Percentiles rank a stretch among this genome's conserved stretches.
phyloP scores from a whole-genome alignment of 2,888 invertebrate species.

The Lepeophtheirus nordmannii region DNA sequence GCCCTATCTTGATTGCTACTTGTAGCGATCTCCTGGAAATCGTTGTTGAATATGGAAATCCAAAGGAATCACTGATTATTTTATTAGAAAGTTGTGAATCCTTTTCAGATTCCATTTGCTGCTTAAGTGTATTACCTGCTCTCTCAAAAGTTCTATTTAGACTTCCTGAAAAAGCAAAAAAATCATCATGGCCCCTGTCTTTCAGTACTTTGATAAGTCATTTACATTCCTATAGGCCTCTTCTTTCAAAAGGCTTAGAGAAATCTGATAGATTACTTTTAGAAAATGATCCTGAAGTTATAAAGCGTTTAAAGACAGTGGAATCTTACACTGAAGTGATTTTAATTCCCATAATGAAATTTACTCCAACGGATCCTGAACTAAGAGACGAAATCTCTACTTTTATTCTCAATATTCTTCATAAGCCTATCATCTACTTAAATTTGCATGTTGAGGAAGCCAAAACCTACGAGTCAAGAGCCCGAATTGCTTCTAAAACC shows the following conservation, averaged over 20 bases:
- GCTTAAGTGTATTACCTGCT: neutral
- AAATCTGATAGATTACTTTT: neutral
- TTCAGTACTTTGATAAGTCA: conserved; percentile 1
- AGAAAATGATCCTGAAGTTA: neutral
- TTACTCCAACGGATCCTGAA: neutral
- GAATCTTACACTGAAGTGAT: neutral
- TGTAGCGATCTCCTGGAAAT: neutral
- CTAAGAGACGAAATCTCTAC: neutral
- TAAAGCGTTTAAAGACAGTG: neutral
- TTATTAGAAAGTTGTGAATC: neutral
- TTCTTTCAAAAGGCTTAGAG: neutral
- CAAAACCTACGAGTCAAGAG: neutral
- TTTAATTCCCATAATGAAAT: neutral
- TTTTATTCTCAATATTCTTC: neutral
- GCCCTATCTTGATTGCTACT: neutral
- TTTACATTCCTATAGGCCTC: neutral
- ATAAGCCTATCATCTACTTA: neutral
- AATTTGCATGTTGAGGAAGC: neutral
- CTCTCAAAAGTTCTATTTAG: neutral
- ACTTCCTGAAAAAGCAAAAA: neutral
- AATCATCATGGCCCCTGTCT: neutral
- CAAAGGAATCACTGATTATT: neutral
- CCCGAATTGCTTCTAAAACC: neutral
- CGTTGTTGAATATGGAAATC: neutral
- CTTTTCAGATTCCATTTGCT: neutral